These are phyloP conservation scores for Rotaria sp. DNA, from an alignment of 2,888 invertebrate species.

Conservation along the genomic window DNA sequence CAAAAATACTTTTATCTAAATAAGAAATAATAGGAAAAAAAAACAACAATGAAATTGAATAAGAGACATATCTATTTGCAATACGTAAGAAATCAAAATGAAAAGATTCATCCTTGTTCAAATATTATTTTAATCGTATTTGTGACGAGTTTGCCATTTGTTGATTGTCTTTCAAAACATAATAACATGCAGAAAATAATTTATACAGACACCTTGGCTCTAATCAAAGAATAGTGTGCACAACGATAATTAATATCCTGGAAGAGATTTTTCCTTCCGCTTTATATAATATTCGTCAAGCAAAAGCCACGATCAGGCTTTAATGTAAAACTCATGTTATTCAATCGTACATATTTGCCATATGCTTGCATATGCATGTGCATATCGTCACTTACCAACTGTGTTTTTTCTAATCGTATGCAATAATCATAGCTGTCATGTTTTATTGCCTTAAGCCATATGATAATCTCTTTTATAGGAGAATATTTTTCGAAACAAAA, in stretches of 20 bases:
- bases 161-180: no score
- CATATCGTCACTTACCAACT: background rate
- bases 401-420: background rate
- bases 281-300: background rate
- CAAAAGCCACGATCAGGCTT: background rate
- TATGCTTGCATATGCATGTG: background rate
- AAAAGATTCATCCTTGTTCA: no score
- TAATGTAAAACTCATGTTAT: conserved; percentile 3
- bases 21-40: background rate
- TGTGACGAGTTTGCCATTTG: no score
- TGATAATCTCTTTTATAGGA: background rate
- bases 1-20: background rate
- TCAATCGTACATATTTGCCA: background rate
- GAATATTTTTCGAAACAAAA: background rate
- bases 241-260: background rate
- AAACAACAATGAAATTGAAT: background rate
- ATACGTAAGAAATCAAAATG: no score
- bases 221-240: background rate
- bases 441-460: background rate
- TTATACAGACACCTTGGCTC: background rate
- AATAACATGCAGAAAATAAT: background rate
- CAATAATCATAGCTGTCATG: background rate
- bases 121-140: no score
- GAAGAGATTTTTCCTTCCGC: background rate
- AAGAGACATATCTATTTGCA: background rate